Percentiles rank a stretch among this genome's conserved stretches.
phyloP scores from a whole-genome alignment of 2,888 invertebrate genomes.

The Heterodera filipjevi region DNA sequence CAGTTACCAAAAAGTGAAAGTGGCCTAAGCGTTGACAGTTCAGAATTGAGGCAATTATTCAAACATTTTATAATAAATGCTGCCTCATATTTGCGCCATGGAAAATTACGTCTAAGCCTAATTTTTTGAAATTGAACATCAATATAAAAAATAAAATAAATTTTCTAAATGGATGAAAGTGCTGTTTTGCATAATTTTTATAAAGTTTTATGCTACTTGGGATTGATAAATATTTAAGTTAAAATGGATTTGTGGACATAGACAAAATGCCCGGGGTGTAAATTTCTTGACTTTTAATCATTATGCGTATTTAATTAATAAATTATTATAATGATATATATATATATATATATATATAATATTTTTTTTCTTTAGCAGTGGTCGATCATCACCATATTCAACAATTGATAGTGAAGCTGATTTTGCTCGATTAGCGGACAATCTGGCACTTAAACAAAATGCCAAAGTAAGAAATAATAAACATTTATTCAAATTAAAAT shows the following conservation, averaged over 20 bases:
- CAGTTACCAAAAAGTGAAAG: conserved; percentile 74
- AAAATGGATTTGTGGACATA: too few species aligned
- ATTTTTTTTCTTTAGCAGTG: conserved; percentile 13
- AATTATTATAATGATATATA: too few species aligned
- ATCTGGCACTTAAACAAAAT: conserved; percentile 63
- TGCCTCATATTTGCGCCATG: too few species aligned
- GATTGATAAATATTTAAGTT: too few species aligned
- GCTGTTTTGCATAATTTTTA: too few species aligned
- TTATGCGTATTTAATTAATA: too few species aligned
- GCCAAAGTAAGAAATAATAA: conserved; percentile 38
- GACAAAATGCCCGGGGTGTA: too few species aligned
- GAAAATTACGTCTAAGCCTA: too few species aligned
- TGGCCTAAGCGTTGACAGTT: conserved; percentile 55
- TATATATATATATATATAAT: too few species aligned
- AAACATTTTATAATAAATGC: not conserved
- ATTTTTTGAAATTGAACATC: too few species aligned
- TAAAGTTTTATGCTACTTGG: too few species aligned
- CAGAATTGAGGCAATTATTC: conserved; percentile 32
- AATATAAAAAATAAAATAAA: not conserved
- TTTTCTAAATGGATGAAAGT: not conserved
- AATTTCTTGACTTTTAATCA: too few species aligned
- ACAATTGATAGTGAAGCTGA: conserved; percentile 65
- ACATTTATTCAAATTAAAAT: not conserved
- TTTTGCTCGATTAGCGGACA: conserved; percentile 64
- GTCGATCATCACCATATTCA: conserved; percentile 36